phyloP scores from a whole-genome alignment of 30 jellyfish, hydroid and myxozoan species.

The Hydractinia echinata region DNA sequence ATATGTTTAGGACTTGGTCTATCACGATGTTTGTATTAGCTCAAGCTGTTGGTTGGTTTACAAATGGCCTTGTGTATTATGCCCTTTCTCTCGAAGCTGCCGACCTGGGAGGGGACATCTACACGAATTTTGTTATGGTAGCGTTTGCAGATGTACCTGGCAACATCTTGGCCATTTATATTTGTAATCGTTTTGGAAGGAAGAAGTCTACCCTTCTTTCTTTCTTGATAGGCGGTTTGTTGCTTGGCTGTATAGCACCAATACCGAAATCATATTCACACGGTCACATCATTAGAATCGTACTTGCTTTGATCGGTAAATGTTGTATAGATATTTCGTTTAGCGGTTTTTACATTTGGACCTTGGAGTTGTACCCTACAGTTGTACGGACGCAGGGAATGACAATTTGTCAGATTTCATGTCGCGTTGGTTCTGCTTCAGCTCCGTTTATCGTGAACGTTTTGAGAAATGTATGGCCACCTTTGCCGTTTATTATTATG shows the following conservation, averaged over 20 bases:
- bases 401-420: constrained; percentile 2
- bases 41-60: not conserved
- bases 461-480: not conserved
- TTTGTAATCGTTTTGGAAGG: constrained; percentile 1
- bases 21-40: not conserved
- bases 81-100: constrained; percentile 11
- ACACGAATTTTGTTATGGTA: not conserved
- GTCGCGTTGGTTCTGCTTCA: constrained; percentile 17
- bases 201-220: not conserved
- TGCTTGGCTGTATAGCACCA: not conserved
- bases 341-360: constrained; percentile 1
- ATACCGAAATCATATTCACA: not conserved
- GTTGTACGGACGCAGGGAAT: constrained; percentile 13
- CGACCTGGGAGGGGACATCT: constrained; percentile 6
- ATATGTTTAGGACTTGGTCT: not conserved
- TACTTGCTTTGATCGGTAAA: not conserved
- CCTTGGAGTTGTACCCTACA: constrained; percentile 14
- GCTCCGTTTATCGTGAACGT: not conserved
- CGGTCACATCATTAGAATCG: not conserved
- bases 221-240: not conserved
- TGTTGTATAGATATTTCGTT: not conserved
- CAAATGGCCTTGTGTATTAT: constrained; percentile 9
- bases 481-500: constrained; percentile 12
- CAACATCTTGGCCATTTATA: not conserved
- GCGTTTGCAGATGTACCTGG: constrained; percentile 22